phyloP scores from a whole-genome alignment of 2,797 vertebrate genomes.

The Propithecus perrieri region DNA sequence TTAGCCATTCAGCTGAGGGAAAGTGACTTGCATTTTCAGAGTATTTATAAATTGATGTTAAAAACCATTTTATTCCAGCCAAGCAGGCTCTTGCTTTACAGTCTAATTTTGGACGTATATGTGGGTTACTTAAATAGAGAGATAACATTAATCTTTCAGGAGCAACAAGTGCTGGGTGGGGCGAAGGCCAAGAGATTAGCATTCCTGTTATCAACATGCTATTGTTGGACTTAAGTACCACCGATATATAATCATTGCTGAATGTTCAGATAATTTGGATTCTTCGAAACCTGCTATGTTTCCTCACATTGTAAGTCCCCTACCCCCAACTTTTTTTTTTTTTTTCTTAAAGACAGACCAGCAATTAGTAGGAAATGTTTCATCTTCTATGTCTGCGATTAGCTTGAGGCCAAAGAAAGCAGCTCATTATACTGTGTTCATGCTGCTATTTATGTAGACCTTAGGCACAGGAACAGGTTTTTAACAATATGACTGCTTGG shows the following conservation, averaged over 20 bases:
- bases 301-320: constrained; percentile 41
- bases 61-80: constrained; percentile 74
- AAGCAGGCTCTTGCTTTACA: constrained; percentile 78
- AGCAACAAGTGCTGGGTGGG: constrained; percentile 83
- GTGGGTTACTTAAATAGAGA: constrained; percentile 87
- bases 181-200: constrained; percentile 81
- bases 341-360: constrained; percentile 74
- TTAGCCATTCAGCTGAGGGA: constrained; percentile 60
- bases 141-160: constrained; percentile 91
- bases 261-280: constrained; percentile 79
- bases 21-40: constrained; percentile 68
- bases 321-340: constrained; percentile 55
- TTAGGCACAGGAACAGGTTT: constrained; percentile 50
- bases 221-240: constrained; percentile 74
- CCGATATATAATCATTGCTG: constrained; percentile 74
- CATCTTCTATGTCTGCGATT: constrained; percentile 64
- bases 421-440: constrained; percentile 63
- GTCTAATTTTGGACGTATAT: constrained; percentile 87
- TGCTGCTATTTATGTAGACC: constrained; percentile 75
- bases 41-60: constrained; percentile 76
- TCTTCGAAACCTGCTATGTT: constrained; percentile 74
- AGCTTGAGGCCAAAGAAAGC: constrained; percentile 56
- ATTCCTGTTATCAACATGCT: constrained; percentile 87
- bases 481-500: constrained; percentile 66
- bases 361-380: constrained; percentile 72